These are phyloP conservation scores for Palloptera scutellata DNA, from an alignment of 2,888 invertebrate genomes.

Conservation along the genomic window DNA sequence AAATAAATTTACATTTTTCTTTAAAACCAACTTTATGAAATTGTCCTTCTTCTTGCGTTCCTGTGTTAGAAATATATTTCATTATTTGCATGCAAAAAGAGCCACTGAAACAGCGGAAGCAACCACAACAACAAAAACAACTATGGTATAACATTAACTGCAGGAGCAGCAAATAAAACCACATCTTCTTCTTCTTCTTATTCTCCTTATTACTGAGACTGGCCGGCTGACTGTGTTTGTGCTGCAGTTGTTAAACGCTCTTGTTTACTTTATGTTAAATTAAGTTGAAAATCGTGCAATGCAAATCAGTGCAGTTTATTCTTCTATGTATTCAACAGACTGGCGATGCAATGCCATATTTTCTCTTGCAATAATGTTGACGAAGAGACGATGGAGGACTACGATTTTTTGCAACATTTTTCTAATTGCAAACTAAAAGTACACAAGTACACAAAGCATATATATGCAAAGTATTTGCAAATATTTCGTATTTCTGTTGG, in stretches of 20 bases:
- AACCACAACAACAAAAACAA: no score
- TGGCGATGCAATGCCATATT: not conserved
- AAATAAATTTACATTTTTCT: no score
- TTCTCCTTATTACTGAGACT: no score
- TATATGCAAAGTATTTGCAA: constrained; percentile 25
- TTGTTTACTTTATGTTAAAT: constrained; percentile 61
- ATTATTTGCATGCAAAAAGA: no score
- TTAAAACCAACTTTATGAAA: no score
- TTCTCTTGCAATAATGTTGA: not conserved
- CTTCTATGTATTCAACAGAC: not conserved
- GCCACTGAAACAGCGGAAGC: no score
- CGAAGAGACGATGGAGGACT: not conserved
- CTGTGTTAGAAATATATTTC: no score
- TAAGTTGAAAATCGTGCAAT: constrained; percentile 60
- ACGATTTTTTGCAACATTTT: constrained; percentile 9
- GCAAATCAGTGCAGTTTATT: constrained; percentile 50
- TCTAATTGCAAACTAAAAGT: constrained; percentile 22
- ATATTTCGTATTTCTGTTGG: constrained; percentile 31
- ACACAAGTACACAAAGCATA: not conserved
- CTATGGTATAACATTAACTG: no score
- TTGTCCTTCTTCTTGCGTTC: no score
- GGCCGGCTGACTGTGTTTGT: no score
- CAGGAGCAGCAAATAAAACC: no score
- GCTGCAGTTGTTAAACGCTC: constrained; percentile 50
- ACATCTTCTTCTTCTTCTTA: no score